Evolutionary conservation across 2,888 invertebrate species (phyloP).

Genomic region (Temnothorax rugatulus): DNA sequence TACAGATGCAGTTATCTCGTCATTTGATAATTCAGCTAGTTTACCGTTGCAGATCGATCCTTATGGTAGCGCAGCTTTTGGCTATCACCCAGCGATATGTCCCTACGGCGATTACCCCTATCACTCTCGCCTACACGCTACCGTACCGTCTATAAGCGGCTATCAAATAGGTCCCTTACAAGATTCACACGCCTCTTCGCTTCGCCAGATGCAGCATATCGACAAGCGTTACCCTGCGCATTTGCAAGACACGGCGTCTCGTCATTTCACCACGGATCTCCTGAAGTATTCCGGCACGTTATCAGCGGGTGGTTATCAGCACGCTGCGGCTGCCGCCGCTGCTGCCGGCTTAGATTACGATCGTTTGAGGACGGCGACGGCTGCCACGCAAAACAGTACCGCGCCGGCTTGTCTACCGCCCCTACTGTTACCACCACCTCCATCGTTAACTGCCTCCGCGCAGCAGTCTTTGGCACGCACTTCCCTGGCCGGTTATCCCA

Average conservation of each 20-base stretch:
- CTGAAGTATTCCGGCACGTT: conserved; percentile 60
- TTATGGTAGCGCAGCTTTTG: conserved; percentile 55
- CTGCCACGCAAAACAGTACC: conserved; percentile 22
- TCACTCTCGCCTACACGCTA: conserved; percentile 66
- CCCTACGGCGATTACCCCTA: conserved; percentile 67
- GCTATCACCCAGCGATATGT: conserved; percentile 66
- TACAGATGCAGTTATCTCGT: not conserved
- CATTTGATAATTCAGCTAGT: not conserved
- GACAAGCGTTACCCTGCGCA: conserved; percentile 63
- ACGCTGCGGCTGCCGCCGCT: conserved; percentile 33
- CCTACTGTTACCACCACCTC: conserved; percentile 56
- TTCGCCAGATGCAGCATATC: conserved; percentile 64
- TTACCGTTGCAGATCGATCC: conserved; percentile 67
- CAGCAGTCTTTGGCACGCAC: conserved; percentile 56
- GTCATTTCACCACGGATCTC: conserved; percentile 56
- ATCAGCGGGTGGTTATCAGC: conserved; percentile 49
- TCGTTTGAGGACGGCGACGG: conserved; percentile 55
- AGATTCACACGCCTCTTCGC: conserved; percentile 45
- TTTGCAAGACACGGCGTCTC: conserved; percentile 60
- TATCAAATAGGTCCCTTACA: conserved; percentile 66
- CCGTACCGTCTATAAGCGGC: conserved; percentile 50
- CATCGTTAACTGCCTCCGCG: conserved; percentile 23
- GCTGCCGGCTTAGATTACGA: conserved; percentile 54
- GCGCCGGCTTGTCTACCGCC: conserved; percentile 54
- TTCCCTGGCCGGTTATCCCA: conserved; percentile 46